These are phyloP conservation scores for Dendrocincla tyrannina DNA, from an alignment of 2,797 vertebrate genomes.

Conservation along the genomic window DNA sequence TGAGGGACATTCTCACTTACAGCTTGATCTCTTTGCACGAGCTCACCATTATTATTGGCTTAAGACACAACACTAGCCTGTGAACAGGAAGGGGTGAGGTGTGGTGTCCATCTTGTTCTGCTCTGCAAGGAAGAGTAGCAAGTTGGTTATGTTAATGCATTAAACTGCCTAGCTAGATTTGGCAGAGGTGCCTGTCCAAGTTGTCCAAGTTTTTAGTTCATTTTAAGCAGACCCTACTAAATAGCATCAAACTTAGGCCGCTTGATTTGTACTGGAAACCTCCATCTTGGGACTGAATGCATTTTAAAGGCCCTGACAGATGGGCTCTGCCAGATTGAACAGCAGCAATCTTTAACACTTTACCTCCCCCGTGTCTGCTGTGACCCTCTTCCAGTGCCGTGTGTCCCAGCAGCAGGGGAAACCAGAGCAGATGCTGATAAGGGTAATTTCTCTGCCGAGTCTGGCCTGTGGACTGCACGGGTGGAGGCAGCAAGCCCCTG, in stretches of 20 bases:
- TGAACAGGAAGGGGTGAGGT: background rate
- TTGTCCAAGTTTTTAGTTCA: background rate
- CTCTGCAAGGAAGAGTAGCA: background rate
- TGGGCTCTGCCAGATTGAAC: background rate
- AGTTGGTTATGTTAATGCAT: background rate
- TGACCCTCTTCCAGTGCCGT: background rate
- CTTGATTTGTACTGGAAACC: background rate
- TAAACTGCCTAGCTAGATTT: background rate
- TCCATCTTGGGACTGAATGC: background rate
- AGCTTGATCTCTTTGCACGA: background rate
- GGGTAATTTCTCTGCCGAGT: rapidly evolving
- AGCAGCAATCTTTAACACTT: background rate
- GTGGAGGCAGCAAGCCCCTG: background rate
- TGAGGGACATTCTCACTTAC: background rate
- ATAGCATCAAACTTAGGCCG: background rate
- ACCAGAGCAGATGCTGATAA: background rate
- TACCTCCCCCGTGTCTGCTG: background rate
- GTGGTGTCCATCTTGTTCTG: background rate
- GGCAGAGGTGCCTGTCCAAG: background rate
- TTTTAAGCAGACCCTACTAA: background rate
- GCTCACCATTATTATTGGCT: background rate
- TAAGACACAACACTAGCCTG: background rate
- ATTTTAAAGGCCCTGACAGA: background rate
- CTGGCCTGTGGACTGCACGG: rapidly evolving
- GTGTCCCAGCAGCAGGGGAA: background rate